Evolutionary conservation across 2,797 vertebrate species (phyloP).

Genomic region (Enteromius unitaeniatus): DNA sequence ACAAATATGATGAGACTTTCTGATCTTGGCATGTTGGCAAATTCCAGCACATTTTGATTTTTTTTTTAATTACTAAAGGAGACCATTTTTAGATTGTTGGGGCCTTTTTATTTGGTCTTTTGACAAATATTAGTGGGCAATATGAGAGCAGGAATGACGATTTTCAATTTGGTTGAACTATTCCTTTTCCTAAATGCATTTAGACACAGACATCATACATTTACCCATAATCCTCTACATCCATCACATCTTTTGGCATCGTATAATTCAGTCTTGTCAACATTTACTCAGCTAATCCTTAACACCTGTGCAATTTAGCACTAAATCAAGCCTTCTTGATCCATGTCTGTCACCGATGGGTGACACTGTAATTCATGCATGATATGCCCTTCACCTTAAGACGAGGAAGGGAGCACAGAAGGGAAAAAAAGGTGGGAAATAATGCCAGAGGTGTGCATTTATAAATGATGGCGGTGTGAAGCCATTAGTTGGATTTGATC

Average conservation of each 20-base stretch:
- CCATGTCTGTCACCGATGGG: constrained; percentile 15
- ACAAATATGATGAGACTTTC: neutral
- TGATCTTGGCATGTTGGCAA: neutral
- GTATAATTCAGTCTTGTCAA: constrained; percentile 7
- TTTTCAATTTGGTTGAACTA: neutral
- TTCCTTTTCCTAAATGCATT: no score
- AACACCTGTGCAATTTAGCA: constrained; percentile 29
- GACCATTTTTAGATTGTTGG: neutral
- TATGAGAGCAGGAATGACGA: neutral
- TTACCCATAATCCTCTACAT: constrained; percentile 25
- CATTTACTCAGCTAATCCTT: constrained; percentile 27
- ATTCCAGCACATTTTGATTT: neutral
- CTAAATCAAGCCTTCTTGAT: constrained; percentile 44
- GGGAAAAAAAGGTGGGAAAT: neutral
- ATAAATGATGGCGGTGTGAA: constrained; percentile 51
- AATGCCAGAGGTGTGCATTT: constrained; percentile 44
- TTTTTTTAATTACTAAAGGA: neutral
- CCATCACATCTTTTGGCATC: neutral
- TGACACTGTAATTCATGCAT: constrained; percentile 53
- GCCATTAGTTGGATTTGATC: constrained; percentile 47
- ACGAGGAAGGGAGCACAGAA: constrained; percentile 1
- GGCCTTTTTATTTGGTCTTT: neutral
- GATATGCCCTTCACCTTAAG: constrained; percentile 35
- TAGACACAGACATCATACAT: constrained; percentile 2
- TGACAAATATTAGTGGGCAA: neutral